Evolutionary conservation across 2,888 invertebrate species (phyloP), one percentile per base, ranked within the genome.

Genomic region (Julus scandinavius): DNA sequence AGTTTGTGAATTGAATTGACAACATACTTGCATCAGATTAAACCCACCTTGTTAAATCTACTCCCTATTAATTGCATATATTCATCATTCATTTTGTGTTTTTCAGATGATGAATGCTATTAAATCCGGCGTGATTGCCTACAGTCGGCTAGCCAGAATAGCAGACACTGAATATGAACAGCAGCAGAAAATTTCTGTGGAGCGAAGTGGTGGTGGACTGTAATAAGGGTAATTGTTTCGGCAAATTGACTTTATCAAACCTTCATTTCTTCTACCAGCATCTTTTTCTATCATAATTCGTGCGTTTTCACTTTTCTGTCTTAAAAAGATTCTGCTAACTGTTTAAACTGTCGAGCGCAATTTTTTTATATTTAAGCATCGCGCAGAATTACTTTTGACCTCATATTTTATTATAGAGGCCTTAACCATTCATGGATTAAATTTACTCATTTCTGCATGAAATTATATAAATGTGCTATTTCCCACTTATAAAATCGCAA

Each of bases 31-130:
- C 80, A 80, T 80, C 80, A 80, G 80, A 13, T 40, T 80, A 80
- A 80, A 80, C 80, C 11, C 15, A 29, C 38, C 38, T 80, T 40
- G 0, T 38, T 15, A 38, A 38, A 38, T 38, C 38, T 3, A 38
- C 38, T 29, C 7, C 0, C 7, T 29, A 72, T n/a, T 63, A 80
- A 15, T 38, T 38, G 11, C 72, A 63, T 9, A 17, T 54, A 54
- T 20, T n/a, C 3, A 13, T 54, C n/a, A 9, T 63, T 63, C n/a
- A n/a, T 90, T 91, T 90, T 91, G 29, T 29, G 29, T 91, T 63
- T 17, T n/a, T 9, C 92, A 99, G 99, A 96, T 99, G 96, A 99
- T 99, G 98, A 98, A 98, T 17, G 98, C 99, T 11, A 96, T 99
- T 91, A 99, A 99, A 93, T 97, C 97, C 0, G 99, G 99, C 13